phyloP scores from a whole-genome alignment of 2,113 vertebrate species.

The Hydrolagus affinis region DNA sequence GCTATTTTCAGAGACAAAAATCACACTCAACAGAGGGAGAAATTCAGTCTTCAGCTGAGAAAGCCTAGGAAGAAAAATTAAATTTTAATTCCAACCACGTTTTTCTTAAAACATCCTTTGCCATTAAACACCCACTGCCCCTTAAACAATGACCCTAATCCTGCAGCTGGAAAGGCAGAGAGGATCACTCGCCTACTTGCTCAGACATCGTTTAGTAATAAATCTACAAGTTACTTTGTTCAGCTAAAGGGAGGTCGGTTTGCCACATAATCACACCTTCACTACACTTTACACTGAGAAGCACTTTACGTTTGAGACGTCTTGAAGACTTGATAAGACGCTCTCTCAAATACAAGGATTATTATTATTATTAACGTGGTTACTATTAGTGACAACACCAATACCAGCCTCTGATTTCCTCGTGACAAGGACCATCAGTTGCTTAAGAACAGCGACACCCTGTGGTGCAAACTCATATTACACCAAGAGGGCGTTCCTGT shows the following conservation, averaged over 20 bases:
- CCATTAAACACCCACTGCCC: not conserved
- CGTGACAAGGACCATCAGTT: too few relatives aligned
- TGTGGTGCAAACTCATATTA: conserved; percentile 3
- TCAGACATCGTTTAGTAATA: not conserved
- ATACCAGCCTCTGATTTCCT: too few relatives aligned
- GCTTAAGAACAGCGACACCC: not conserved
- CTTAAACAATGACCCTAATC: not conserved
- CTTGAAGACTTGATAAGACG: too few relatives aligned
- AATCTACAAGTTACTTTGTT: too few relatives aligned
- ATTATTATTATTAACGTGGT: too few relatives aligned
- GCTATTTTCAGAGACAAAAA: conserved; percentile 91
- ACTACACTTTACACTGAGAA: too few relatives aligned
- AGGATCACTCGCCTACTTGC: not conserved
- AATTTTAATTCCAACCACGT: conserved; percentile 26
- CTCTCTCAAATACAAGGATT: too few relatives aligned
- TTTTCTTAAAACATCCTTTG: conserved; percentile 2
- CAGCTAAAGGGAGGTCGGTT: too few relatives aligned
- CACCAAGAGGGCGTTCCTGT: not conserved
- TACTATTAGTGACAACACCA: too few relatives aligned
- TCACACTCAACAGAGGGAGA: conserved; percentile 89
- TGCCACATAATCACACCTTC: too few relatives aligned
- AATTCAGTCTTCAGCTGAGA: conserved; percentile 94
- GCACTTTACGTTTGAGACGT: too few relatives aligned
- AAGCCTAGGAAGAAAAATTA: conserved; percentile 58
- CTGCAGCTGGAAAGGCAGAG: not conserved